Base-by-base conservation (phyloP, 2,113 vertebrate genomes). In the Seriola rivoliana region DNA sequence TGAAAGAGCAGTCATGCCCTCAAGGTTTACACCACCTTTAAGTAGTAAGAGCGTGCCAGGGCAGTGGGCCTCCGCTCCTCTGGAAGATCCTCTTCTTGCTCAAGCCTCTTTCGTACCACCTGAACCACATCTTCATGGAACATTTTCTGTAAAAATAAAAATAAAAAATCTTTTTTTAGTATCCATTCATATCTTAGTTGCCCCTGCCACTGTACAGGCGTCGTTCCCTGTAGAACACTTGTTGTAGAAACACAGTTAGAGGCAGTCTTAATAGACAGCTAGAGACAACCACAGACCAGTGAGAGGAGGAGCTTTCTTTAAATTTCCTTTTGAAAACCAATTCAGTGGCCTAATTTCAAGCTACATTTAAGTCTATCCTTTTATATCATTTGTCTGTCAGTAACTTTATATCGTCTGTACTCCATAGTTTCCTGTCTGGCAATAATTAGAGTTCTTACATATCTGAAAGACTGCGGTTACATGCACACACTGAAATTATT, bases 81-180 rank as follows among this genome's bases (percentile, higher is more conserved):
- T 36, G 94, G 93, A 50, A 95, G 89, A 65, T 87, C 59, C 19
- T 95, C 92, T 62, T 95, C 95, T 58, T 92, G 92, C 48, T 95
- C 95, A 48, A 96, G 85, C 65, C 91, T 90, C 71, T 82, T 93
- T 75, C 93, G 85, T 25, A 96, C 93, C 50, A 96, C 93, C 52
- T 93, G 94, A 17, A 95, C 95, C 71, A 96, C 95, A 75, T 96
- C 95, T 80, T 96, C 95, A 77, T 96, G 95, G 85, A 96, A 96
- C 81, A 93, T 94, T 95, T 95, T 96, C 95, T 96, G 60, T 12
- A 23, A 38, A 58, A 25, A 75, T 36, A 32, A 36, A 46, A 59
- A 42, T 2, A 42, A 42, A 42, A 11, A 42, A 48, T 48, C 8
- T 40, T 21, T 46, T 44, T 40, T 59, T 63, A 34, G 23, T 36